These are phyloP conservation scores for silkworm (Bombyx mori) DNA, from an alignment of 1,140 invertebrate species.

Conservation along the genomic window DNA sequence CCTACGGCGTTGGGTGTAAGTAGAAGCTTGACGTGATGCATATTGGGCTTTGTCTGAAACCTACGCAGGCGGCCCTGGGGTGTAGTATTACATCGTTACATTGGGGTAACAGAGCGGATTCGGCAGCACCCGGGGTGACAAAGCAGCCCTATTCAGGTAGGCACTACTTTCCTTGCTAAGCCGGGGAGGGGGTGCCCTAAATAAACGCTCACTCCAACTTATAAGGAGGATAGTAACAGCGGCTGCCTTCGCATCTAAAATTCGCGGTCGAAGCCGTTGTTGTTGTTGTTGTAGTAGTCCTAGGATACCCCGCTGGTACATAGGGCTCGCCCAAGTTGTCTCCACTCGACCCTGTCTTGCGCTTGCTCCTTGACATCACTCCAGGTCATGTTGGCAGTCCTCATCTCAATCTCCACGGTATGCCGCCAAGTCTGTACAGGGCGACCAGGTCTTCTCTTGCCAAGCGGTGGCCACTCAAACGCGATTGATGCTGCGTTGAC, in stretches of 20 bases:
- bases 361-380: no score
- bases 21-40: not conserved
- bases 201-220: not conserved
- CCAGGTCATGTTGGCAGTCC: no score
- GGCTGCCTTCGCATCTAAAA: not conserved
- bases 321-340: no score
- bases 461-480: no score
- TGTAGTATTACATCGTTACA: not conserved
- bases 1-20: no score
- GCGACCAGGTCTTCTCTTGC: no score
- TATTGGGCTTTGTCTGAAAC: not conserved
- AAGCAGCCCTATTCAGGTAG: constrained; percentile 1
- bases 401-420: no score
- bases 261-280: not conserved
- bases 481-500: no score
- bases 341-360: no score
- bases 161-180: constrained; percentile 1
- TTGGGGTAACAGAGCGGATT: not conserved
- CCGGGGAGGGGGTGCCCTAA: not conserved
- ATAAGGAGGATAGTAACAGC: not conserved
- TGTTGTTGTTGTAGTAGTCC: no score
- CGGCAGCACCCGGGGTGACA: not conserved
- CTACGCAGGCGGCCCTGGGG: not conserved
- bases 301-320: no score
- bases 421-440: no score